Conservation (phyloP, 2,888 invertebrate genomes). For the Linhomoeus sp. region DNA sequence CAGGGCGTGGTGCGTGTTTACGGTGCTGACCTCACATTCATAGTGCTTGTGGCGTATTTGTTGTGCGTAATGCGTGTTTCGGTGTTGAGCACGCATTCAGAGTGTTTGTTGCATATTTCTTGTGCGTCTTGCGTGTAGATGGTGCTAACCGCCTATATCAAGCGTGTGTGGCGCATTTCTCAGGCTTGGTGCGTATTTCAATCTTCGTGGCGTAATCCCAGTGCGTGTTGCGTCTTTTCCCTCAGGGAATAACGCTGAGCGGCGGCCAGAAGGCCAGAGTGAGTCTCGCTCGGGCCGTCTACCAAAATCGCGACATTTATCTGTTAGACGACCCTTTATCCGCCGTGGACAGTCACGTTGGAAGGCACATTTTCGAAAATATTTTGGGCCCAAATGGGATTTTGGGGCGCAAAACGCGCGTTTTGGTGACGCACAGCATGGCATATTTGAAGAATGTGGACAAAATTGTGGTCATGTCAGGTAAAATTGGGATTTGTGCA, state of each 20-base stretch:
- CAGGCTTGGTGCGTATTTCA: too few species aligned
- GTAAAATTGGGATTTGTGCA: not conserved
- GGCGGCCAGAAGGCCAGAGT: conserved; percentile 44
- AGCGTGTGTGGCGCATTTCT: too few species aligned
- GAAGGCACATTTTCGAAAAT: conserved; percentile 82
- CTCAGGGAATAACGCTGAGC: conserved; percentile 51
- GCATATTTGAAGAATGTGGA: conserved; percentile 74
- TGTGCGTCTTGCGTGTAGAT: not conserved
- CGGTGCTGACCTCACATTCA: too few species aligned
- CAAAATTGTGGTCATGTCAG: conserved; percentile 60
- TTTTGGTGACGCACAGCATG: conserved; percentile 80
- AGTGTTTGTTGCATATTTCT: too few species aligned
- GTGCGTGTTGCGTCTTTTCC: not conserved
- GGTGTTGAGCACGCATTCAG: too few species aligned
- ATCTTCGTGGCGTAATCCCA: too few species aligned
- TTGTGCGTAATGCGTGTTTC: too few species aligned
- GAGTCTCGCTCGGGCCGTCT: conserved; percentile 67
- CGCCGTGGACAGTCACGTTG: conserved; percentile 85
- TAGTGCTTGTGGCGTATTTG: too few species aligned
- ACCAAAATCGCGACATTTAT: conserved; percentile 63
- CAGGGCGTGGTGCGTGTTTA: too few species aligned
- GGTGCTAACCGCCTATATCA: not conserved
- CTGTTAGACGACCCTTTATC: conserved; percentile 76
- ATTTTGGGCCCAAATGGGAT: conserved; percentile 45
- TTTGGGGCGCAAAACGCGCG: conserved; percentile 43